Conservation (phyloP, 2,797 vertebrate species). For the Clarias platycephalus region DNA sequence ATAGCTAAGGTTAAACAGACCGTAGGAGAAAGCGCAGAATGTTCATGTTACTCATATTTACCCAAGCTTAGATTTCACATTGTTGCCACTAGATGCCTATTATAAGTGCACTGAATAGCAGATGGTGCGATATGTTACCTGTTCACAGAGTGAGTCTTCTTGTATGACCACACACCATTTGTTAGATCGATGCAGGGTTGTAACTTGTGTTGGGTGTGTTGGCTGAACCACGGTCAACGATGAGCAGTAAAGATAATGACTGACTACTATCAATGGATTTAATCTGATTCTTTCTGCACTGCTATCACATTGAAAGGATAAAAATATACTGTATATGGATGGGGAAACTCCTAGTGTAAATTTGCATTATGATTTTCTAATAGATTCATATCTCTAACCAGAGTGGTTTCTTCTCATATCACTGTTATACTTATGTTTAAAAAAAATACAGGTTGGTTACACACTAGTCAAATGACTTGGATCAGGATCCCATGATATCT, state of each 20-base stretch:
- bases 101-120: slow-evolving; percentile 4
- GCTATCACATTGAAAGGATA: neutral
- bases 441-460: neutral
- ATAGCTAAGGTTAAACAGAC: neutral
- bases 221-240: slow-evolving; percentile 5
- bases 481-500: neutral
- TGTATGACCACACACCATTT: slow-evolving; percentile 10
- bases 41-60: neutral
- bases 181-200: neutral
- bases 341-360: neutral
- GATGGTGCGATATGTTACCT: slow-evolving; percentile 5
- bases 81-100: slow-evolving; percentile 18
- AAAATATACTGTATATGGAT: neutral
- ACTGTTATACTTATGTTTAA: neutral
- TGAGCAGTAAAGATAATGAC: neutral
- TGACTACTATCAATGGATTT: neutral
- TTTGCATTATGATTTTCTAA: neutral
- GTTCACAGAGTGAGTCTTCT: neutral
- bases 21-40: neutral
- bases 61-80: slow-evolving; percentile 21
- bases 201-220: slow-evolving; percentile 24
- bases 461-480: neutral
- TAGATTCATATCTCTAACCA: neutral
- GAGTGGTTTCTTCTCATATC: neutral
- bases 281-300: slow-evolving; percentile 6